These are phyloP conservation scores for Xyrauchen texanus DNA, from an alignment of 2,113 vertebrate genomes.

Conservation along the genomic window DNA sequence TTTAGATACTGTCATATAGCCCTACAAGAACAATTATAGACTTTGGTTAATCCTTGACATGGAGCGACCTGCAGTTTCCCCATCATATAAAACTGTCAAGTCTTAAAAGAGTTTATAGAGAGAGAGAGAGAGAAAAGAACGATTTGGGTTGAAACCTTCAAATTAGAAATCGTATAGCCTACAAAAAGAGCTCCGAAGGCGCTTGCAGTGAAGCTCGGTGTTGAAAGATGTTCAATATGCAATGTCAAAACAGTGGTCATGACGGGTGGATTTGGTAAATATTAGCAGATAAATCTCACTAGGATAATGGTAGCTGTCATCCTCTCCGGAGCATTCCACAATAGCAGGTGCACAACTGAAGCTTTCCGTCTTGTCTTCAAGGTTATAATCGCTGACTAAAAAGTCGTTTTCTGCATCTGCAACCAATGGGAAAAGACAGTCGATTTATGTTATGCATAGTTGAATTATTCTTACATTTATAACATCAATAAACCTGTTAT, in stretches of 20 bases:
- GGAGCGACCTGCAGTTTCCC: not conserved
- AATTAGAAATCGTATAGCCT: not conserved
- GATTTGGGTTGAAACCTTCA: not conserved
- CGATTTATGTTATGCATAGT: not conserved
- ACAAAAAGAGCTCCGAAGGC: not conserved
- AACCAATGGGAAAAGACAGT: not conserved
- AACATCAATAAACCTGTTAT: not conserved
- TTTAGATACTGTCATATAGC: not conserved
- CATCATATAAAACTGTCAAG: no score
- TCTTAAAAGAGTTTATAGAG: not conserved
- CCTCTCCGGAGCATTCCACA: constrained; percentile 6
- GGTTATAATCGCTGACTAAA: not conserved
- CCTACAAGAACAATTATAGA: not conserved
- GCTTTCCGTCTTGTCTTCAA: not conserved
- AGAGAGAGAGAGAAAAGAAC: not conserved
- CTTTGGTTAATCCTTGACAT: not conserved
- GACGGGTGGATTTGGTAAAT: constrained; percentile 13
- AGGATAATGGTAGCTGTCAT: constrained; percentile 17
- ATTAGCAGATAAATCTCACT: constrained; percentile 4
- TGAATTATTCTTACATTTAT: not conserved
- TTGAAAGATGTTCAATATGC: not conserved
- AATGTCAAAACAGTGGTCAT: not conserved
- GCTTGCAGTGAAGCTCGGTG: not conserved
- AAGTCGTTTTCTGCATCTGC: not conserved
- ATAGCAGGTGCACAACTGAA: constrained; percentile 32